These are phyloP conservation scores for Esox masquinongy DNA, from an alignment of 2,797 vertebrate genomes.

Conservation along the genomic window DNA sequence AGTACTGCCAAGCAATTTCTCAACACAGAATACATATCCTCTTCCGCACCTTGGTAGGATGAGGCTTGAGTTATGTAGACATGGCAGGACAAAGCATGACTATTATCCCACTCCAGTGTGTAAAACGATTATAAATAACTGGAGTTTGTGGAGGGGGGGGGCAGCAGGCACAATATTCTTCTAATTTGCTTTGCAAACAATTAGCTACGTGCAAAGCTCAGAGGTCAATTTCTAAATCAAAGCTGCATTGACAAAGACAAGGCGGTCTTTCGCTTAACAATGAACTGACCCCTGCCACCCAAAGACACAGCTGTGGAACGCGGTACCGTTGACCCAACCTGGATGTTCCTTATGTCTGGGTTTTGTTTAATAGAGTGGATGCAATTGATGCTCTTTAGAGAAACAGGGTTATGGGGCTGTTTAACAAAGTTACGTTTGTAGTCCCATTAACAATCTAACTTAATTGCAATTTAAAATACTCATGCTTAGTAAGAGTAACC, in stretches of 20 bases:
- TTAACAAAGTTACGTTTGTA: background rate
- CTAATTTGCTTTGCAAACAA: slow-evolving; percentile 36
- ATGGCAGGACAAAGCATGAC: slow-evolving; percentile 35
- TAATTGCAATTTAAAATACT: slow-evolving; percentile 15
- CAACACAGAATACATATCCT: slow-evolving; percentile 21
- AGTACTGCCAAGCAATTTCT: slow-evolving; percentile 7
- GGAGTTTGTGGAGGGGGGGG: slow-evolving; percentile 9
- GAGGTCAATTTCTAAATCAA: slow-evolving; percentile 48
- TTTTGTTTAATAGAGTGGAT: background rate
- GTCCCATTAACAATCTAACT: background rate
- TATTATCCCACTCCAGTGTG: slow-evolving; percentile 17
- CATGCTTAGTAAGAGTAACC: background rate
- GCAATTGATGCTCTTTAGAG: background rate
- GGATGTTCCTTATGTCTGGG: slow-evolving; percentile 16
- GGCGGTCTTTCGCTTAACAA: slow-evolving; percentile 40
- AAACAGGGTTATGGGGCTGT: background rate
- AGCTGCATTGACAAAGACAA: slow-evolving; percentile 32
- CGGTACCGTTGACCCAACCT: background rate
- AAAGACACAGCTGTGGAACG: slow-evolving; percentile 27
- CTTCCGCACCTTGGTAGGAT: slow-evolving; percentile 30
- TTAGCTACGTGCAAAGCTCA: slow-evolving; percentile 18
- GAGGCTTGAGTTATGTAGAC: slow-evolving; percentile 25
- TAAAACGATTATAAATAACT: slow-evolving; percentile 45
- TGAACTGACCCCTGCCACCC: slow-evolving; percentile 24
- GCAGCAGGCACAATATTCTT: slow-evolving; percentile 41